Evolutionary conservation across 2,797 vertebrate species (phyloP).

Genomic region (Balearica regulorum): DNA sequence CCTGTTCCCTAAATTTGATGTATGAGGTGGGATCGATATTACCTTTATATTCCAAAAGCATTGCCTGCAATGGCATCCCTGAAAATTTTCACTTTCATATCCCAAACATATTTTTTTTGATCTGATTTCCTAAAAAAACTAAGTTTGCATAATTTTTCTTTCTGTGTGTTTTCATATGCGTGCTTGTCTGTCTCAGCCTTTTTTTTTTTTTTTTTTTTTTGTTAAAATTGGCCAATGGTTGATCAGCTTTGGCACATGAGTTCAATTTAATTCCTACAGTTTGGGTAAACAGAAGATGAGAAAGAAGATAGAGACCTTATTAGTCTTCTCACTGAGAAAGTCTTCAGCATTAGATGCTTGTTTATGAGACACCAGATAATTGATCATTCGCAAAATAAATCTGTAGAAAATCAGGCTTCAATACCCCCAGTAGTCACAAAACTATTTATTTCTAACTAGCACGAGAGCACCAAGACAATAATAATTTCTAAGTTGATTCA

Average conservation of each 20-base stretch:
- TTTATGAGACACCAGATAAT: not conserved
- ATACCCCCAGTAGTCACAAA: not conserved
- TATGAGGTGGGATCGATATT: not conserved
- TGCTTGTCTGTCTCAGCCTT: not conserved
- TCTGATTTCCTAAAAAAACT: not conserved
- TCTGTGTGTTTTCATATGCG: not conserved
- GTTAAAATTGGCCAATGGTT: not conserved
- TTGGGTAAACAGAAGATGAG: not conserved
- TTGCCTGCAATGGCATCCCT: not conserved
- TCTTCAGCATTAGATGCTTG: not conserved
- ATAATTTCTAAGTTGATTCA: not conserved
- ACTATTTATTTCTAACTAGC: not conserved
- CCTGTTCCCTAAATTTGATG: rapidly evolving
- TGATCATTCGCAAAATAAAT: not conserved
- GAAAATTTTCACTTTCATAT: not conserved
- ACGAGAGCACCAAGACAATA: not conserved
- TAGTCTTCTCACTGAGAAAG: not conserved
- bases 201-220: not conserved
- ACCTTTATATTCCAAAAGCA: not conserved
- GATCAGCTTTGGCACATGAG: not conserved
- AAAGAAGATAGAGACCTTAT: not conserved
- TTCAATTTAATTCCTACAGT: not conserved
- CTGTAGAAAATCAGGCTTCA: not conserved
- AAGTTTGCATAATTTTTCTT: not conserved
- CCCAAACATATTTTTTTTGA: not conserved